Percentiles rank a stretch among this genome's conserved stretches.
Conservation (phyloP, 2,113 vertebrate species). For the Semnornis frantzii region DNA sequence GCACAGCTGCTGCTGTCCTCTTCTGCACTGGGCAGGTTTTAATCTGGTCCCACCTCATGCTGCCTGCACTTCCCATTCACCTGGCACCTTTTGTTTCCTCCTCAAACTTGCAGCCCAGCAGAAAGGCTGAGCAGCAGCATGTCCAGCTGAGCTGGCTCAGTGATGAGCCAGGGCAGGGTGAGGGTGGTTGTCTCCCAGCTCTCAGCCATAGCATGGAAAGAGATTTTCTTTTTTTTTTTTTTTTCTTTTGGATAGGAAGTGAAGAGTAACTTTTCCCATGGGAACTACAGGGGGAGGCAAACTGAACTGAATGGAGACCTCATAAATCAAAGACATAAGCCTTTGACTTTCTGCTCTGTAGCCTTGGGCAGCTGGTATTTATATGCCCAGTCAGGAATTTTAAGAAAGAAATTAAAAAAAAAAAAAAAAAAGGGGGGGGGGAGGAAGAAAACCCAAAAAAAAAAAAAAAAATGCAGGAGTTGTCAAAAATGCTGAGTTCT, state of each 20-base stretch:
- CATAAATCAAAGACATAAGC: constrained; percentile 17
- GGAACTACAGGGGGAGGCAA: constrained; percentile 23
- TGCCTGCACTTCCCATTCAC: neutral
- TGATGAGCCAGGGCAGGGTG: neutral
- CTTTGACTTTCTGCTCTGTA: neutral
- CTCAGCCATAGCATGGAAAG: neutral
- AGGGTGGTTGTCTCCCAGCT: neutral
- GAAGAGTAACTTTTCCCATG: constrained; percentile 37
- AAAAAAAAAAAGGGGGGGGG: too few species aligned
- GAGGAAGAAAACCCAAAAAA: neutral
- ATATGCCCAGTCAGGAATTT: neutral
- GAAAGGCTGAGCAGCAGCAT: neutral
- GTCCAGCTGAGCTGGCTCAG: neutral
- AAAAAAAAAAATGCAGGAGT: neutral
- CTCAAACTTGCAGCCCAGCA: neutral
- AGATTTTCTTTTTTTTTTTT: neutral
- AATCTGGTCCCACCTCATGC: neutral
- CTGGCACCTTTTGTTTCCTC: neutral
- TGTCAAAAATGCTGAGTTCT: neutral
- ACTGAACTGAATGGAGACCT: constrained; percentile 4
- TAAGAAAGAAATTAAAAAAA: too few species aligned
- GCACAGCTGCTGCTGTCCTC: neutral
- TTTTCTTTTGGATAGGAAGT: constrained; percentile 4
- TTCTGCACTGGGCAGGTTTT: neutral
- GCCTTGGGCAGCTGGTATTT: constrained; percentile 8